These are phyloP conservation scores for Pristionchus maxplancki DNA, from an alignment of 2,888 invertebrate species.

Conservation along the genomic window DNA sequence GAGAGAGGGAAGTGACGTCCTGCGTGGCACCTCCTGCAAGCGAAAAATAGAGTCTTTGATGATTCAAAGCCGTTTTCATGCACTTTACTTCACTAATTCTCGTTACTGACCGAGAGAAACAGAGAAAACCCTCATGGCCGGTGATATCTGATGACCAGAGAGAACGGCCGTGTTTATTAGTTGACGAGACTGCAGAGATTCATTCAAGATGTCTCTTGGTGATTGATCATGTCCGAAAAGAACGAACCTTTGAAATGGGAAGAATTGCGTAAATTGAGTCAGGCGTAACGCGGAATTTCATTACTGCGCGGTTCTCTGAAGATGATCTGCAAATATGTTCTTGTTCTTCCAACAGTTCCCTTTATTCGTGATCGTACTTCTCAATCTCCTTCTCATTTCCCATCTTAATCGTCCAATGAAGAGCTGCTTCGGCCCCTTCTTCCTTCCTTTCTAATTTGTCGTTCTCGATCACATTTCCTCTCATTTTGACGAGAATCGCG, in stretches of 20 bases:
- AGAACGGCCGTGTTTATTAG: slow-evolving; percentile 74
- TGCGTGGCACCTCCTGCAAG: slow-evolving; percentile 50
- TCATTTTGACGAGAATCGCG: slow-evolving; percentile 57
- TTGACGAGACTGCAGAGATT: slow-evolving; percentile 58
- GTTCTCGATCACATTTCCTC: slow-evolving; percentile 52
- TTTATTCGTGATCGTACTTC: background rate
- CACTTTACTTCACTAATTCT: background rate
- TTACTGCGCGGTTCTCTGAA: slow-evolving; percentile 57
- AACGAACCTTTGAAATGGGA: slow-evolving; percentile 55
- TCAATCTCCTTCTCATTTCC: background rate
- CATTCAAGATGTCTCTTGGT: background rate
- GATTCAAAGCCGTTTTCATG: background rate
- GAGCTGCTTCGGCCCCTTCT: slow-evolving; percentile 40
- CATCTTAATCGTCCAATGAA: slow-evolving; percentile 38
- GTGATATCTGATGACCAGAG: slow-evolving; percentile 68
- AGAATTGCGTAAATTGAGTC: slow-evolving; percentile 59
- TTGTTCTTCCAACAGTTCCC: background rate
- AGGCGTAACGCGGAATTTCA: slow-evolving; percentile 61
- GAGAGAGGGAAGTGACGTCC: slow-evolving; percentile 71
- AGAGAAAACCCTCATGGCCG: slow-evolving; percentile 68
- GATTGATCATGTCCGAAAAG: background rate
- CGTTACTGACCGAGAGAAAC: slow-evolving; percentile 54
- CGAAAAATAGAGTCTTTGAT: background rate
- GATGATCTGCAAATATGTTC: background rate
- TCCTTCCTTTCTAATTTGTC: slow-evolving; percentile 49